phyloP scores from a whole-genome alignment of 2,888 invertebrate species.

The Apodemia mormo region DNA sequence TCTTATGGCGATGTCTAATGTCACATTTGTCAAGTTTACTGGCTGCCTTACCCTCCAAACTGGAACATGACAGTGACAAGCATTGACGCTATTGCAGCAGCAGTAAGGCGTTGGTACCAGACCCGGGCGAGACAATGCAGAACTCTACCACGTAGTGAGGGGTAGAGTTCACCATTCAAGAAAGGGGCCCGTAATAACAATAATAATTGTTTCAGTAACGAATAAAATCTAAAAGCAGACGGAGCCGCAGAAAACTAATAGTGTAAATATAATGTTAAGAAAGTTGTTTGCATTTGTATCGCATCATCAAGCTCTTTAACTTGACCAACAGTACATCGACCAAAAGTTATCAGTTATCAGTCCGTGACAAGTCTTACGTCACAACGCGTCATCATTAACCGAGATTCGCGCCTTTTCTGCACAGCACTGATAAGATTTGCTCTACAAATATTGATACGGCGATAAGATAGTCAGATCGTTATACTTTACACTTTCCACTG shows the following conservation, averaged over 20 bases:
- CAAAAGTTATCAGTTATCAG: not conserved
- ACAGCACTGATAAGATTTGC: constrained; percentile 60
- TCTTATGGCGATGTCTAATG: no score
- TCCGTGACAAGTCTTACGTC: constrained; percentile 40
- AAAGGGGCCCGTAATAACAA: no score
- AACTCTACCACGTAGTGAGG: no score
- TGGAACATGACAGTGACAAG: no score
- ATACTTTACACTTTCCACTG: constrained; percentile 70
- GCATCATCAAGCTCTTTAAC: not conserved
- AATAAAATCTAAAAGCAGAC: no score
- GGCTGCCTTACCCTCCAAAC: no score
- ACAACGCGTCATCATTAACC: constrained; percentile 54
- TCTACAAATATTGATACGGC: constrained; percentile 60
- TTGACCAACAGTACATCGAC: not conserved
- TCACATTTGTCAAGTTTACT: no score
- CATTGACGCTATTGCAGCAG: no score
- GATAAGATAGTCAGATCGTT: constrained; percentile 72
- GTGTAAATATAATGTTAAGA: constrained; percentile 24
- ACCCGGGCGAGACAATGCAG: no score
- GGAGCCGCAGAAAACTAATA: not conserved
- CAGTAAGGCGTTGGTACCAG: no score
- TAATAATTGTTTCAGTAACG: no score
- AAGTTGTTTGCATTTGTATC: constrained; percentile 3
- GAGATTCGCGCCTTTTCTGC: constrained; percentile 64
- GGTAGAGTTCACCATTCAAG: no score